A percentile compares a stretch with the other conserved stretches of the same genome.
phyloP scores from a whole-genome alignment of 1,140 invertebrate species.

The Pristionchus pacificus region DNA sequence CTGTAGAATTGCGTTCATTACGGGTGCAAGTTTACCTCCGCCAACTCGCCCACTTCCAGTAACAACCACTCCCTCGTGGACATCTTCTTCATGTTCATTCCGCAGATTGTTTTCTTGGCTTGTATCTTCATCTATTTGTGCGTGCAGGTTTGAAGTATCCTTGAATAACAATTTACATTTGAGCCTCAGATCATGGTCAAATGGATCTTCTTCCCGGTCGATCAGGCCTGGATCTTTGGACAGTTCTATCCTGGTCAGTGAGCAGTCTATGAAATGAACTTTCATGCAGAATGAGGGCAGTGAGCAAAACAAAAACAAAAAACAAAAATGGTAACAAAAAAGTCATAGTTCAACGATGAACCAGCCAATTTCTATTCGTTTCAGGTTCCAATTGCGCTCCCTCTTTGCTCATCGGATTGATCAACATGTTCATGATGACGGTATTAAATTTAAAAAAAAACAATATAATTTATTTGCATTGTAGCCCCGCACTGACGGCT shows the following conservation, averaged over 20 bases:
- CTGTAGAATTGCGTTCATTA: no score
- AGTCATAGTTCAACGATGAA: no score
- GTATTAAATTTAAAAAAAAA: slow-evolving; percentile 7
- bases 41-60: slow-evolving; percentile 19
- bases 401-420: slow-evolving; percentile 66
- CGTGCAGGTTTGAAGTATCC: slow-evolving; percentile 63
- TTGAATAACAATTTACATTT: not conserved
- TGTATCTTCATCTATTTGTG: slow-evolving; percentile 89
- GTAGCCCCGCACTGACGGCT: not conserved
- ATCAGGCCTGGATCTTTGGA: slow-evolving; percentile 55
- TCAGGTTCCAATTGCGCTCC: slow-evolving; percentile 63
- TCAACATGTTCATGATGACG: slow-evolving; percentile 67
- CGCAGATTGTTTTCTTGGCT: slow-evolving; percentile 82
- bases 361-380: no score
- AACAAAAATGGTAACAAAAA: no score
- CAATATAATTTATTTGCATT: not conserved
- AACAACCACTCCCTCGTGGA: slow-evolving; percentile 55
- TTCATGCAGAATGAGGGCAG: no score
- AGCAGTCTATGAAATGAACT: no score
- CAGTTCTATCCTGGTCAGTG: slow-evolving; percentile 32
- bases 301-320: no score
- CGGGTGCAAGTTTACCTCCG: not conserved
- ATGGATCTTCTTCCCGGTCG: slow-evolving; percentile 73
- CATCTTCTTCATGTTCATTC: slow-evolving; percentile 72
- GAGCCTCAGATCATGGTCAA: slow-evolving; percentile 71